Conservation (phyloP, 2,113 vertebrate species). For the Phrynosoma platyrhinos region DNA sequence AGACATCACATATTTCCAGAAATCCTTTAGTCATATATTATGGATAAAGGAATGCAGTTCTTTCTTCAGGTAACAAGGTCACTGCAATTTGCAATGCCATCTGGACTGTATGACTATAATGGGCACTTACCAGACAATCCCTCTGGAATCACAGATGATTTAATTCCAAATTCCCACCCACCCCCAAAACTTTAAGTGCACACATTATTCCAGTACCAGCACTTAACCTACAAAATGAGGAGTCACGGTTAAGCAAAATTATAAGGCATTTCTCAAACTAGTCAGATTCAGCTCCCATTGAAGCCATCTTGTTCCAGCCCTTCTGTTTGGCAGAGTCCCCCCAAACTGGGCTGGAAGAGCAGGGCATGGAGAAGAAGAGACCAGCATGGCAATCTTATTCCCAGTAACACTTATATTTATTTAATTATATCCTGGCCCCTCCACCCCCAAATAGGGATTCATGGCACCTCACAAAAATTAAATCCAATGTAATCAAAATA, state of each 20-base stretch:
- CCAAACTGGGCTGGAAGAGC: background rate
- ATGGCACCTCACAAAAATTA: too few relatives aligned
- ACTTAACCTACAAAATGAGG: background rate
- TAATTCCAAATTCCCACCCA: background rate
- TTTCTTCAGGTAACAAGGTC: background rate
- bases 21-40: background rate
- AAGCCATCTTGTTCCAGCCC: background rate
- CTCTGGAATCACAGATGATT: background rate
- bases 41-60: background rate
- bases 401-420: too few relatives aligned
- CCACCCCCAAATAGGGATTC: too few relatives aligned
- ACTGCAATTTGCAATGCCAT: background rate
- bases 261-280: background rate
- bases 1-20: background rate
- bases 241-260: background rate
- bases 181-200: background rate
- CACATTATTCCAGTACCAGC: background rate
- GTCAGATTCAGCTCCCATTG: background rate
- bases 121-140: too few relatives aligned
- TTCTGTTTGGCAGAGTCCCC: background rate
- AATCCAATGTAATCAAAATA: too few relatives aligned
- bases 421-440: too few relatives aligned
- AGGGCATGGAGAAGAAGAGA: too few relatives aligned
- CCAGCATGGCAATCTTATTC: too few relatives aligned
- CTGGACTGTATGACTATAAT: background rate